Conservation (phyloP, 2,888 invertebrate genomes). For the Tetramorium bicarinatum region DNA sequence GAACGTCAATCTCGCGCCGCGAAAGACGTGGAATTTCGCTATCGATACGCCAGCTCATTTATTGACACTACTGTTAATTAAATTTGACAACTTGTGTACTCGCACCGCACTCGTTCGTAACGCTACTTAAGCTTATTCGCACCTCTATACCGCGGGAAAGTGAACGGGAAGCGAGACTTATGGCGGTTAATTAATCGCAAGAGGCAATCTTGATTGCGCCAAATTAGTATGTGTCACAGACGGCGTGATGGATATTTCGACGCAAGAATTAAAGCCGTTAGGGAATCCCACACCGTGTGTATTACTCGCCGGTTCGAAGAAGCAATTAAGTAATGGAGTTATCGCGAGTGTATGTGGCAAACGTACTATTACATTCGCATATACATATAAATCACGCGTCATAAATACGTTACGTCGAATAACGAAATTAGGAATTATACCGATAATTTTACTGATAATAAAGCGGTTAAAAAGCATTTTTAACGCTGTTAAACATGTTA, state of each 20-base stretch:
- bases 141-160: conserved; percentile 22
- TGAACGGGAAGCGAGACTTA: conserved; percentile 27
- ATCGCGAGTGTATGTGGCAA: not conserved
- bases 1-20: not conserved
- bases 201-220: conserved; percentile 32
- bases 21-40: not conserved
- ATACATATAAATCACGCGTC: conserved; percentile 5
- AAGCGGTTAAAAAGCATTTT: not conserved
- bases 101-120: not conserved
- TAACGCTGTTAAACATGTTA: not conserved
- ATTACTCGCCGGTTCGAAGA: conserved; percentile 32
- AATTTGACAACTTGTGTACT: not conserved
- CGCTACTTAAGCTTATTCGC: not conserved
- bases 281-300: conserved; percentile 36
- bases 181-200: conserved; percentile 34
- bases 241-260: conserved; percentile 41
- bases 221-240: conserved; percentile 46
- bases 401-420: conserved; percentile 10
- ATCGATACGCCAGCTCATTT: conserved; percentile 10
- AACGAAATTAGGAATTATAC: not conserved
- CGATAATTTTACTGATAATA: not conserved
- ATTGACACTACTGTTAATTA: conserved; percentile 23
- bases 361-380: conserved; percentile 24
- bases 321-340: conserved; percentile 51
- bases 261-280: conserved; percentile 29